Evolutionary conservation across 2,113 vertebrate genomes (phyloP).

Genomic region (Ictalurus punctatus): DNA sequence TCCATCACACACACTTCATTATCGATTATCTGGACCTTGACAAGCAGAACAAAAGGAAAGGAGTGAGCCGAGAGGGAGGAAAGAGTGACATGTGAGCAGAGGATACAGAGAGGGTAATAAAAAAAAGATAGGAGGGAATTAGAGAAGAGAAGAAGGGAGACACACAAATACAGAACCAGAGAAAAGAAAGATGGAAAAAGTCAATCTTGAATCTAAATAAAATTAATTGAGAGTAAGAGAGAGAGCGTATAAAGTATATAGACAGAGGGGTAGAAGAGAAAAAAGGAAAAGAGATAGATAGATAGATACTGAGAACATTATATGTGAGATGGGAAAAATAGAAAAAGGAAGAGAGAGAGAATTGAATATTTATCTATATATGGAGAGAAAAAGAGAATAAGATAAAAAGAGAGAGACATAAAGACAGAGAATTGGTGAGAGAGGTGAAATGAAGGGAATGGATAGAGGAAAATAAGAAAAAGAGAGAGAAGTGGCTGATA

Average conservation of each 20-base stretch:
- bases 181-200: neutral
- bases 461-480: neutral
- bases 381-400: neutral
- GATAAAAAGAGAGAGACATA: slow-evolving; percentile 4
- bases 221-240: neutral
- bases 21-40: slow-evolving; percentile 12
- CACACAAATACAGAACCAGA: neutral
- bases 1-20: neutral
- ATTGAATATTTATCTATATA: no score
- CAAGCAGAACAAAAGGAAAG: neutral
- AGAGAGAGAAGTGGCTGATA: neutral
- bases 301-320: neutral
- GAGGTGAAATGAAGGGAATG: no score
- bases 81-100: neutral
- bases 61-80: neutral
- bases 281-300: no score
- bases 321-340: neutral
- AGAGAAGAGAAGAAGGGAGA: neutral
- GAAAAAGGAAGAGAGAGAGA: neutral
- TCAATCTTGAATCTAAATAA: neutral
- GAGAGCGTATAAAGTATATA: neutral
- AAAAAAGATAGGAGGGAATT: slow-evolving; percentile 50
- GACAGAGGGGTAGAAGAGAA: no score
- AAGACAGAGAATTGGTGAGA: neutral
- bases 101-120: neutral